phyloP scores from a whole-genome alignment of 2,113 vertebrate species.

The Centropus unirufus region DNA sequence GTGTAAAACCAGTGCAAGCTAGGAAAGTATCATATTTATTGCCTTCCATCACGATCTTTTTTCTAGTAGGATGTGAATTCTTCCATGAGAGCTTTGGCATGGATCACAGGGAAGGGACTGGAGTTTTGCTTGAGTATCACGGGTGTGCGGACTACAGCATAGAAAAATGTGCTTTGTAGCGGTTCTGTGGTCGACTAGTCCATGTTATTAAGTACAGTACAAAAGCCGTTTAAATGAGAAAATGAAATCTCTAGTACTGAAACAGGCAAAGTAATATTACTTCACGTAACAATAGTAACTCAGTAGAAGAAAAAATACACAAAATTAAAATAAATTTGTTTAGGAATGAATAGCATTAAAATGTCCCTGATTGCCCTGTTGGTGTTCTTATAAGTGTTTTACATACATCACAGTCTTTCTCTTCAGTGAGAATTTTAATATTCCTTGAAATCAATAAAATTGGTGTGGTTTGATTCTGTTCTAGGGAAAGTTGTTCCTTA shows the following conservation, averaged over 20 bases:
- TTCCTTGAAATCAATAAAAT: neutral
- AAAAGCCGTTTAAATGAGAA: neutral
- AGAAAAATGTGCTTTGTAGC: neutral
- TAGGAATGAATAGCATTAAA: neutral
- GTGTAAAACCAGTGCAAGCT: neutral
- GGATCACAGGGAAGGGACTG: neutral
- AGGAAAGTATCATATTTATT: neutral
- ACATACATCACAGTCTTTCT: conserved; percentile 16
- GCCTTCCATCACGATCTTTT: neutral
- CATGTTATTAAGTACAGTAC: neutral
- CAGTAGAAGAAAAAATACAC: neutral
- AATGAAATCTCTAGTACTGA: neutral
- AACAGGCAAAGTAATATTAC: neutral
- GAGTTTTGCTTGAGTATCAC: neutral
- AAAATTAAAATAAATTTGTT: neutral
- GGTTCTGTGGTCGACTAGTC: neutral
- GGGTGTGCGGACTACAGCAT: neutral
- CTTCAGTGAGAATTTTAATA: neutral
- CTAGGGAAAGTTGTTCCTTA: neutral
- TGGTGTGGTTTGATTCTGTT: neutral
- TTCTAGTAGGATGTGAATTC: neutral
- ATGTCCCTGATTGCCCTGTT: neutral
- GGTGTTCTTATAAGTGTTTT: conserved; percentile 3
- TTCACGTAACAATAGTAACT: neutral
- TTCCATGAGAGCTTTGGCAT: neutral